Conservation (phyloP, 2,888 invertebrate species). For the Arctia plantaginis region DNA sequence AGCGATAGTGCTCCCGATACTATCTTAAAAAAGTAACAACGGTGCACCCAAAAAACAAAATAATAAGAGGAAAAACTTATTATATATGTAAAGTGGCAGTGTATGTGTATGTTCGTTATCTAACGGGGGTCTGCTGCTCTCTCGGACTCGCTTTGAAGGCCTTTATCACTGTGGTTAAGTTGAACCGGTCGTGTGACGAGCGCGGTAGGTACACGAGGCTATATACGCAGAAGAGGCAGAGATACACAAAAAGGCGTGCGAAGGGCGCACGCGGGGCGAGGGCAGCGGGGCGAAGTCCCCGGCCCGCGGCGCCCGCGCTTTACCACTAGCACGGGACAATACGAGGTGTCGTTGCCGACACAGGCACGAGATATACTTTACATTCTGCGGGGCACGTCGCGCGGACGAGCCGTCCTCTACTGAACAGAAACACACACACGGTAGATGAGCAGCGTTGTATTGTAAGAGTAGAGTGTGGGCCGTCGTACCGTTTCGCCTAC, state of each 20-base stretch:
- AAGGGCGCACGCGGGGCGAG: constrained; percentile 75
- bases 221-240: constrained; percentile 81
- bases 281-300: constrained; percentile 68
- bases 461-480: constrained; percentile 85
- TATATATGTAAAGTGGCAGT: constrained; percentile 81
- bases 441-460: constrained; percentile 86
- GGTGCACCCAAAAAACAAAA: constrained; percentile 78
- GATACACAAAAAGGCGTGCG: constrained; percentile 79
- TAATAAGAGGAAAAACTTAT: constrained; percentile 70
- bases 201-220: constrained; percentile 77
- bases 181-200: constrained; percentile 71
- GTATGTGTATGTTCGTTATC: constrained; percentile 81
- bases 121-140: constrained; percentile 88
- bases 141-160: constrained; percentile 86
- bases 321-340: constrained; percentile 80
- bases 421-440: constrained; percentile 87
- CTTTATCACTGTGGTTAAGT: constrained; percentile 85
- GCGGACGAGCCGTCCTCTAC: constrained; percentile 84
- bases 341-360: constrained; percentile 74
- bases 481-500: constrained; percentile 98
- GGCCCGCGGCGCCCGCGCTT: constrained; percentile 76
- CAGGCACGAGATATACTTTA: constrained; percentile 80
- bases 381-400: constrained; percentile 82
- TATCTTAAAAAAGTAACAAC: constrained; percentile 69
- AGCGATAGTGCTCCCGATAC: constrained; percentile 81